Percentiles rank a stretch among this genome's conserved stretches.
These are phyloP conservation scores for Pelosia muscerda DNA, from an alignment of 2,888 invertebrate species.

Conservation along the genomic window DNA sequence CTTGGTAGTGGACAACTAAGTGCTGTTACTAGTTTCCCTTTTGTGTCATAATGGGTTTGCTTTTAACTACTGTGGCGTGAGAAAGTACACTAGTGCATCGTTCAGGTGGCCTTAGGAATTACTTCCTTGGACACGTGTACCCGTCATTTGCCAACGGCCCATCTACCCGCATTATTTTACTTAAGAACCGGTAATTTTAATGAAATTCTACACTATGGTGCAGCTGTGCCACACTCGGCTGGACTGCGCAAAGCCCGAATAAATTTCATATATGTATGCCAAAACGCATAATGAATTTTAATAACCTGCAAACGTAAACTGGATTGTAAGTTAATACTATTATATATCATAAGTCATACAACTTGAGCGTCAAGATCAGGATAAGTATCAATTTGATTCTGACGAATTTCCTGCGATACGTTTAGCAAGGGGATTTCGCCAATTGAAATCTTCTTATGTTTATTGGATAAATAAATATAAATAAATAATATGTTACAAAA, in stretches of 20 bases:
- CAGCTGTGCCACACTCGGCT: conserved; percentile 79
- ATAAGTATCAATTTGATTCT: not conserved
- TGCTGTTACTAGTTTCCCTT: conserved; percentile 69
- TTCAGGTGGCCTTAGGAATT: conserved; percentile 76
- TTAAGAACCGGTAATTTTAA: conserved; percentile 80
- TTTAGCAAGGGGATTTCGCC: not conserved
- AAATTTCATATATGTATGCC: conserved; percentile 67
- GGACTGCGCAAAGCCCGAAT: conserved; percentile 65
- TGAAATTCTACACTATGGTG: conserved; percentile 80
- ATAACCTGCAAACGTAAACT: conserved; percentile 31
- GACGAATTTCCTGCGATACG: not conserved
- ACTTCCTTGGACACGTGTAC: conserved; percentile 78
- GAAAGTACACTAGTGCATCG: conserved; percentile 68
- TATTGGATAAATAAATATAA: not conserved
- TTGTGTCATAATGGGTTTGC: conserved; percentile 70
- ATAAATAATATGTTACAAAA: no score
- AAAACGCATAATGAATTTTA: conserved; percentile 69
- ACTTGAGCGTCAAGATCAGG: not conserved
- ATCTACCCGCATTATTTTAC: conserved; percentile 80
- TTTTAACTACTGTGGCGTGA: conserved; percentile 72
- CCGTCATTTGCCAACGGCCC: conserved; percentile 70
- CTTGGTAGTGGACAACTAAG: conserved; percentile 61
- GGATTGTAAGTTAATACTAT: not conserved
- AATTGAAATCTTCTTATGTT: no score
- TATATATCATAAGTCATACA: not conserved